Evolutionary conservation across 2,113 vertebrate species (phyloP).

Genomic region (Henicopernis longicauda): DNA sequence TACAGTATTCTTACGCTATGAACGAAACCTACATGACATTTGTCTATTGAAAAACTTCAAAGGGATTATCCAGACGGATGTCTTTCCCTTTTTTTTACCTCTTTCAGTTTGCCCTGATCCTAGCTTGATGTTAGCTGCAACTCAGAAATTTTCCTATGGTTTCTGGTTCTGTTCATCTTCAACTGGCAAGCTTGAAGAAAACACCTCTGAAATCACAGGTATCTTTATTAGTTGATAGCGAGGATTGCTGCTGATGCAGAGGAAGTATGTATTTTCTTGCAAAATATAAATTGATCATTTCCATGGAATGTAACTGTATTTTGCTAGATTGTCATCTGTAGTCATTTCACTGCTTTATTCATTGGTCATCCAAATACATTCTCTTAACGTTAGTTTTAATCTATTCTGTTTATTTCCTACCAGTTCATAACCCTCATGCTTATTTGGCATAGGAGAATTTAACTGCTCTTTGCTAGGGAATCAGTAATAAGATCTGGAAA

Average conservation of each 20-base stretch:
- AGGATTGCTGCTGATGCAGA: not conserved
- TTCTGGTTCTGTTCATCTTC: not conserved
- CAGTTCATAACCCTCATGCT: not conserved
- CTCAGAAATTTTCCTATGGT: not conserved
- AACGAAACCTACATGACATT: not conserved
- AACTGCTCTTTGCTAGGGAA: not conserved
- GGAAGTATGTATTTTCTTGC: not conserved
- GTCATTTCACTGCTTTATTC: not conserved
- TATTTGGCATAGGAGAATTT: not conserved
- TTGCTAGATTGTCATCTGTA: not conserved
- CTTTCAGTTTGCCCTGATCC: not conserved
- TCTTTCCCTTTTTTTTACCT: not conserved
- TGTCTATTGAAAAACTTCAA: not conserved
- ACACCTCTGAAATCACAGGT: not conserved
- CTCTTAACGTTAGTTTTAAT: not conserved
- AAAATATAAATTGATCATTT: not conserved
- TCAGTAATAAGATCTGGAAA: not conserved
- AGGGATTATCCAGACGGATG: not conserved
- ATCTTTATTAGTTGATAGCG: not conserved
- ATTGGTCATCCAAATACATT: not conserved
- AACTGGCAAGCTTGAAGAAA: not conserved
- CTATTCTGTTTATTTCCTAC: not conserved
- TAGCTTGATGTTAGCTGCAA: not conserved
- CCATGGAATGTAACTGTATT: not conserved
- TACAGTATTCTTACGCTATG: not conserved